Evolutionary conservation across 2,113 vertebrate species (phyloP), one percentile per base, ranked within the genome.

Genomic region (Chaetodon trifascialis): DNA sequence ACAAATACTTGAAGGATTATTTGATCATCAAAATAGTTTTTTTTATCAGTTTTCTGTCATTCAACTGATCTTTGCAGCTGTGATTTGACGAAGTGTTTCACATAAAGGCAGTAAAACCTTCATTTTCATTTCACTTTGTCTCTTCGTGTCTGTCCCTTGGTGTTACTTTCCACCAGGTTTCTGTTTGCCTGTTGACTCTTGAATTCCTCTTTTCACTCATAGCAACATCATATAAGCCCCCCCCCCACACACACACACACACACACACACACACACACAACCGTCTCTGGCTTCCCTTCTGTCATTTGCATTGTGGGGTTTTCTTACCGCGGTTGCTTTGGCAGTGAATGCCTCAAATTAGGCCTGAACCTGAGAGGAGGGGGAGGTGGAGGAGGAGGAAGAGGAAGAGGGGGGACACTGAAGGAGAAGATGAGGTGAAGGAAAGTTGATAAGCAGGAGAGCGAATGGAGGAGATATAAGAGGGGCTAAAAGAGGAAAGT

Each of bases 181-280:
- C 51, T 52, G 47, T 75, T 73, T 65, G 25, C 11, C 30, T 81
- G 76, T 88, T 86, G 80, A n/a, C 88, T 73, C 80, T 42, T 15
- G 46, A 67, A 92, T 92, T 88, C 89, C 87, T 85, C n/a, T 21
- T 68, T 73, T 56, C 59, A 16, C 81, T 85, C 89, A n/a, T 70
- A 55, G 89, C 91, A 89, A 91, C 89, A 17, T 88, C 76, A 49
- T 38, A 69, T 16, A 44, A 11, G 9, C 19, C 44, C 65, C 56
- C 8, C 54, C n/a, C 52, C n/a, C 52, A 55, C 52, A 56, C n/a
- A 55, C 21, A 55, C n/a, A 55, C 0, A 58, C 47, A 44, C 76
- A 55, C 52, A 55, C 52, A 56, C 52, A 56, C n/a, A 55, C 21
- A 55, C n/a, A 55, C 0, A 58, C 47, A 44, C 76, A 55, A 21